phyloP scores from a whole-genome alignment of 1,140 invertebrate genomes.

The Homarus americanus region DNA sequence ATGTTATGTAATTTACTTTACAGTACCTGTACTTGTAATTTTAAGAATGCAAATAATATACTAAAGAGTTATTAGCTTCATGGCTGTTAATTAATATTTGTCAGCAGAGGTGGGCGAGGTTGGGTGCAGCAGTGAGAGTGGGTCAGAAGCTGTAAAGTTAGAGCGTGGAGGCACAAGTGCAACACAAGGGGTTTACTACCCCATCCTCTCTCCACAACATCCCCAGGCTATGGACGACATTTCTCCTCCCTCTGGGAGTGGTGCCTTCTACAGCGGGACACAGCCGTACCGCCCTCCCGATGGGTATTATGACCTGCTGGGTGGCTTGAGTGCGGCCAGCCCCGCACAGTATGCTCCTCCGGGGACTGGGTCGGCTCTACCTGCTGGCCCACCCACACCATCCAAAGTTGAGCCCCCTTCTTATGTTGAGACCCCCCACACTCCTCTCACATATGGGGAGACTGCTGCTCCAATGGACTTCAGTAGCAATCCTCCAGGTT shows the following conservation, averaged over 20 bases:
- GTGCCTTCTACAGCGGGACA: constrained; percentile 39
- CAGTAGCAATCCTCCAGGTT: constrained; percentile 43
- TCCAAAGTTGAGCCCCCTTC: constrained; percentile 38
- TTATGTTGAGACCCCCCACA: constrained; percentile 28
- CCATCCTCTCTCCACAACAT: constrained; percentile 31
- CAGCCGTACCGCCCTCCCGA: constrained; percentile 30
- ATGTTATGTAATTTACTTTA: no score
- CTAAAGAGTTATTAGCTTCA: no score
- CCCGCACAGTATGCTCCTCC: constrained; percentile 34
- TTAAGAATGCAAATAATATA: no score
- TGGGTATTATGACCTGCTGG: constrained; percentile 38
- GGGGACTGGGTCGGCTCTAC: background rate
- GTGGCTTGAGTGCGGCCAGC: constrained; percentile 34
- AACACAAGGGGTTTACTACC: constrained; percentile 22
- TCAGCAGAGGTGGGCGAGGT: constrained; percentile 22
- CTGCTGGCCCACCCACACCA: background rate
- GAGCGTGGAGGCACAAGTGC: constrained; percentile 32
- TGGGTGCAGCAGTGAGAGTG: constrained; percentile 49
- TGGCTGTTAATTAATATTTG: background rate
- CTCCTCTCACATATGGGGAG: constrained; percentile 34
- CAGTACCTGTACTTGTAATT: no score
- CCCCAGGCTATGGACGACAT: constrained; percentile 38
- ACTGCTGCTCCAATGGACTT: constrained; percentile 54
- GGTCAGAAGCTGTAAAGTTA: constrained; percentile 31
- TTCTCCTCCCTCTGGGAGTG: constrained; percentile 31